Evolutionary conservation across 2,797 vertebrate species (phyloP).

Genomic region (Peromyscus eremicus): DNA sequence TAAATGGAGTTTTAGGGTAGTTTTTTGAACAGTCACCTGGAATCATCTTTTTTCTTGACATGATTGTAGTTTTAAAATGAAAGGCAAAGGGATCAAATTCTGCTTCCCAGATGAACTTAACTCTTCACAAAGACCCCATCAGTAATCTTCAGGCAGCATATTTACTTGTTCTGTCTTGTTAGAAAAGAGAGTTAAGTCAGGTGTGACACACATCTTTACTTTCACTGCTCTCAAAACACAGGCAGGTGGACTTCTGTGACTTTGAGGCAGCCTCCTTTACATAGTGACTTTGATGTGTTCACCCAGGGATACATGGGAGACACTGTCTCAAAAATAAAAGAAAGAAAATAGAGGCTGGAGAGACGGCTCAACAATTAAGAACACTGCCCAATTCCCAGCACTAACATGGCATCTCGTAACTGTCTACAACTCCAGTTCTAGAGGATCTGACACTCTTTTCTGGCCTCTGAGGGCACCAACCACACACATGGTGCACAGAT

Average conservation of each 20-base stretch:
- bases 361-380: not conserved
- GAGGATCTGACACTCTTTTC: not conserved
- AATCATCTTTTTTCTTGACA: slow-evolving; percentile 27
- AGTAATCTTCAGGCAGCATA: not conserved
- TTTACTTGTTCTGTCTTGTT: slow-evolving; percentile 42
- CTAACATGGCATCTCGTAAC: not conserved
- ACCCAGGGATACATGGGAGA: not conserved
- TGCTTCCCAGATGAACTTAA: slow-evolving; percentile 65
- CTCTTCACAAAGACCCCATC: slow-evolving; percentile 7
- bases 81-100: slow-evolving; percentile 60
- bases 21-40: slow-evolving; percentile 21
- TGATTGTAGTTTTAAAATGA: slow-evolving; percentile 58
- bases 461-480: not conserved
- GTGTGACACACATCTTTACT: not conserved
- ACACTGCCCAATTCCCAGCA: not conserved
- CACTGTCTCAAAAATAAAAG: not conserved
- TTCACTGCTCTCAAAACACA: not conserved
- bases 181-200: not conserved
- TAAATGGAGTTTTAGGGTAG: not conserved
- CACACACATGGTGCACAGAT: not conserved
- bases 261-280: not conserved
- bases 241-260: too few species aligned
- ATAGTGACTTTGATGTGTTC: too few species aligned
- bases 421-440: not conserved
- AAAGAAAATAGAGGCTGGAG: not conserved